Conservation (phyloP, 37 sponge, comb jelly and placozoan species). For the Mnemiopsis leidyi region DNA sequence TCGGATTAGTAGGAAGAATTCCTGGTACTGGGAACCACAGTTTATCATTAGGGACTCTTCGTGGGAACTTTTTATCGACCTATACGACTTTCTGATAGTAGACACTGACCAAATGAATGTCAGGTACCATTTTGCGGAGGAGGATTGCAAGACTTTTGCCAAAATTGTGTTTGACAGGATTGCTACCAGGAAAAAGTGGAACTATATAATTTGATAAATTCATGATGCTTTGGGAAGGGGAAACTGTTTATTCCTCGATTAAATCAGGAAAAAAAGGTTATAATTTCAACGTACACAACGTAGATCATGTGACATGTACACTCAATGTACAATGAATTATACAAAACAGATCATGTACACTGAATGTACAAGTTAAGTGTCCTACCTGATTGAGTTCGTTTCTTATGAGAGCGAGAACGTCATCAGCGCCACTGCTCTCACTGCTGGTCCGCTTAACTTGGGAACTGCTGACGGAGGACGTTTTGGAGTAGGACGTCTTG, state of each 20-base stretch:
- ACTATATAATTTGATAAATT: background rate
- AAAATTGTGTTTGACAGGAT: background rate
- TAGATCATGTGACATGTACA: background rate
- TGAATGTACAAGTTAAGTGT: too few species aligned
- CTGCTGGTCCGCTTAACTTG: conserved; percentile 63
- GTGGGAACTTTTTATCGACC: background rate
- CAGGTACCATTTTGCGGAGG: background rate
- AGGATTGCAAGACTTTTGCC: background rate
- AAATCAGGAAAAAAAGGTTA: too few species aligned
- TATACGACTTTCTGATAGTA: background rate
- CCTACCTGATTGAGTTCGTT: conserved; percentile 53
- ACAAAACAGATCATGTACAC: too few species aligned
- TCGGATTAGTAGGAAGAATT: background rate
- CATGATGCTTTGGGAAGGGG: background rate
- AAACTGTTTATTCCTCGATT: background rate
- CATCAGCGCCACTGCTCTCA: conserved; percentile 64
- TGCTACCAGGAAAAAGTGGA: background rate
- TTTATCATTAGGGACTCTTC: background rate
- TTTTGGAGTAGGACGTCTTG: conserved; percentile 57
- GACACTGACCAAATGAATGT: background rate
- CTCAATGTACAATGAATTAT: background rate
- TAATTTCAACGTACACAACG: too few species aligned
- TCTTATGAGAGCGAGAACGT: conserved; percentile 23
- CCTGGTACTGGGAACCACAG: background rate
- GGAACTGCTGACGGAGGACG: conserved; percentile 54